Evolutionary conservation across 2,797 vertebrate species (phyloP).

Genomic region (Chelidonichthys spinosus): DNA sequence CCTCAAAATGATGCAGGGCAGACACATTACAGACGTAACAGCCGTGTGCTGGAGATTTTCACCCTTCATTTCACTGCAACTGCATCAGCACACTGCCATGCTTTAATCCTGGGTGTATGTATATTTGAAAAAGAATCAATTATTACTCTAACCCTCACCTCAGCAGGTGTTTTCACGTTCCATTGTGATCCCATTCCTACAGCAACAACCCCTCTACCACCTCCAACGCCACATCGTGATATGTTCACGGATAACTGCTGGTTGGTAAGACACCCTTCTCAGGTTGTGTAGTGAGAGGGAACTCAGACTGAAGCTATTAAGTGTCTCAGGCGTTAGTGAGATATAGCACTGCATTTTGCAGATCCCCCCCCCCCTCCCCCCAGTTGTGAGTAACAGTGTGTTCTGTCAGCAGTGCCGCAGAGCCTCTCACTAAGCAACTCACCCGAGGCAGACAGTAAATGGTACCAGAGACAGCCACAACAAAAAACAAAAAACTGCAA

Average conservation of each 20-base stretch:
- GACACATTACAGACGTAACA: slow-evolving; percentile 14
- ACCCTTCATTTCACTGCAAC: not conserved
- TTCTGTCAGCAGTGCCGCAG: slow-evolving; percentile 12
- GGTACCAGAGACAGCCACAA: not conserved
- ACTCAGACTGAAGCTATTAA: slow-evolving; percentile 9
- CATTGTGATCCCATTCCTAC: not conserved
- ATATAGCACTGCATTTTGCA: not conserved
- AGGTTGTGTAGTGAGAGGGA: not conserved
- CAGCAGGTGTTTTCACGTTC: too few relatives aligned
- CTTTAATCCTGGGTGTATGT: not conserved
- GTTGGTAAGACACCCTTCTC: slow-evolving; percentile 1
- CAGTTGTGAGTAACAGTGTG: not conserved
- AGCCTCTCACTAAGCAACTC: not conserved
- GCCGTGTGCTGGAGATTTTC: not conserved
- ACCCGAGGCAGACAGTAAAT: not conserved
- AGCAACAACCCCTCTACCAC: not conserved
- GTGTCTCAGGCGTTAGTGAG: not conserved
- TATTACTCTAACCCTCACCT: too few relatives aligned
- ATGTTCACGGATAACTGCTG: not conserved
- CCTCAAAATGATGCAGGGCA: slow-evolving; percentile 26
- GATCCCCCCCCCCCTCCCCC: not conserved
- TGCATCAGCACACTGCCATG: not conserved
- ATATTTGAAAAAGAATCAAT: not conserved
- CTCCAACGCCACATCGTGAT: not conserved
- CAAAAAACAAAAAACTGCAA: not conserved